Percentiles rank a stretch among this genome's conserved stretches.
Conservation (phyloP, 2,113 vertebrate species). For the Oxyura jamaicensis region DNA sequence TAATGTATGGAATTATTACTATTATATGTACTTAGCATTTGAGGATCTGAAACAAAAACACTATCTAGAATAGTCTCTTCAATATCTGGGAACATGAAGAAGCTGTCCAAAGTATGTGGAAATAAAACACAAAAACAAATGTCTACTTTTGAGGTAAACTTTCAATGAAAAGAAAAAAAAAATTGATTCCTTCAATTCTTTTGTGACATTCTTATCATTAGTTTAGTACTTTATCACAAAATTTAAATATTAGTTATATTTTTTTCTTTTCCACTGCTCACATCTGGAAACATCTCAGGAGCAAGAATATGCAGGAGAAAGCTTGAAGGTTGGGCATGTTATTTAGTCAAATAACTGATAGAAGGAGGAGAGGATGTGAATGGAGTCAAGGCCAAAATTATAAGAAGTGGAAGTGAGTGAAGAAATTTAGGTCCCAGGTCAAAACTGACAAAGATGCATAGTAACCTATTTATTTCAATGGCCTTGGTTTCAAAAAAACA, state of each 20-base stretch:
- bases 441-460: background rate
- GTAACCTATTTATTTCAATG: conserved; percentile 33
- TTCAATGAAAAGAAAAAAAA: background rate
- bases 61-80: background rate
- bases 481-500: background rate
- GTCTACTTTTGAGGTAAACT: background rate
- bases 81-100: background rate
- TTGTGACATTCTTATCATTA: background rate
- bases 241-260: background rate
- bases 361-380: background rate
- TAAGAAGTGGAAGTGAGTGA: background rate
- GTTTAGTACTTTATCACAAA: background rate
- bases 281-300: background rate
- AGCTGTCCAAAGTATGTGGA: background rate
- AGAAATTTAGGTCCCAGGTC: background rate
- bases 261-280: background rate
- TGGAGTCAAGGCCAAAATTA: background rate
- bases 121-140: background rate
- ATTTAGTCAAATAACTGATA: background rate
- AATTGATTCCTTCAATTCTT: background rate
- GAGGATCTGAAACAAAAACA: background rate
- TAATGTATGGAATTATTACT: background rate
- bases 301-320: background rate
- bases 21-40: background rate
- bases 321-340: background rate